phyloP scores from a whole-genome alignment of 37 sponge, comb jelly and placozoan genomes.

The Geodia barretti region DNA sequence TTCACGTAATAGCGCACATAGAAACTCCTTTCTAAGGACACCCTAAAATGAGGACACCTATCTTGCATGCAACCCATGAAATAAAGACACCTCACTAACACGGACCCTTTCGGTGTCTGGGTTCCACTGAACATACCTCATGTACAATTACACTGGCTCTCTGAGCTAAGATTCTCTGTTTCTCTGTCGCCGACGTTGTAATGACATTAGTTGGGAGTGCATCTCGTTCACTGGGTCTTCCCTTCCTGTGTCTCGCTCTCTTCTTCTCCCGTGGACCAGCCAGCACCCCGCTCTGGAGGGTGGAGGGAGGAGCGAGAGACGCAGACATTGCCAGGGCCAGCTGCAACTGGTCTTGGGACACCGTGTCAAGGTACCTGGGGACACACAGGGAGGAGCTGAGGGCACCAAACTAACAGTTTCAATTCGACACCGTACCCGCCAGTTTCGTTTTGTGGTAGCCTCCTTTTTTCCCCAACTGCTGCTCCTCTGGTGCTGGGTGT shows the following conservation, averaged over 20 bases:
- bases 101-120: too few species aligned
- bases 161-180: background rate
- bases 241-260: background rate
- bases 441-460: too few species aligned
- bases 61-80: too few species aligned
- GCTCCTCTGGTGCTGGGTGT: background rate
- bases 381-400: too few species aligned
- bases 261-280: background rate
- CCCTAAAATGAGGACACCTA: too few species aligned
- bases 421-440: too few species aligned
- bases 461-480: constrained; percentile 19
- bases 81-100: too few species aligned
- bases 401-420: too few species aligned
- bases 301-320: constrained; percentile 14
- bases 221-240: background rate
- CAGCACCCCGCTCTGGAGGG: background rate
- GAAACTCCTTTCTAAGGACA: too few species aligned
- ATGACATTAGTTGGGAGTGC: background rate
- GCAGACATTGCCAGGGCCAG: constrained; percentile 74
- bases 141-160: background rate
- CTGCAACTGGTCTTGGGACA: constrained; percentile 61
- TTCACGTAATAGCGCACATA: too few species aligned
- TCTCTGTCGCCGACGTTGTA: background rate
- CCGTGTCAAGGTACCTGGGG: constrained; percentile 15
- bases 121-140: too few species aligned